phyloP scores from a whole-genome alignment of 2,888 invertebrate genomes.

The Eurois occulta region DNA sequence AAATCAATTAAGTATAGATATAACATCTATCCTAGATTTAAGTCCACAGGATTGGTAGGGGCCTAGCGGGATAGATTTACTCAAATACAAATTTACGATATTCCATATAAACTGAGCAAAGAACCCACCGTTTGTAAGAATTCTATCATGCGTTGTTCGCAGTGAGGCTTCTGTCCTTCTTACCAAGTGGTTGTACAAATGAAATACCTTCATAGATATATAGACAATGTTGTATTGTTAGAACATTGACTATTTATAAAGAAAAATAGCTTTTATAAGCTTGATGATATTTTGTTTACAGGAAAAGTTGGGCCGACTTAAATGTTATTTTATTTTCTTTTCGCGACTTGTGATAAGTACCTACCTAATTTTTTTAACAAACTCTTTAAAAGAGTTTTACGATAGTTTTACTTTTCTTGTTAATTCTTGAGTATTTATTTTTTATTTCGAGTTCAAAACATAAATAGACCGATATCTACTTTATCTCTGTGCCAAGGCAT shows the following conservation, averaged over 20 bases:
- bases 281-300: conserved; percentile 42
- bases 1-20: not conserved
- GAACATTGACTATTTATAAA: conserved; percentile 60
- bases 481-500: not conserved
- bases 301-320: conserved; percentile 21
- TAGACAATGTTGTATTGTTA: conserved; percentile 60
- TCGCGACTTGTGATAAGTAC: not conserved
- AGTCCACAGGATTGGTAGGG: not conserved
- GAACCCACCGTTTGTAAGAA: not conserved
- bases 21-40: not conserved
- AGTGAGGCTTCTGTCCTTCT: conserved; percentile 27
- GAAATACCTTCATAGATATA: conserved; percentile 54
- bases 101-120: not conserved
- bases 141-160: not conserved
- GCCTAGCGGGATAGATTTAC: not conserved
- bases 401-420: not conserved
- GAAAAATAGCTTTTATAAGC: conserved; percentile 42
- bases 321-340: conserved; percentile 16
- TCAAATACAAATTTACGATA: not conserved
- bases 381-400: not conserved
- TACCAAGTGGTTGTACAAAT: conserved; percentile 19
- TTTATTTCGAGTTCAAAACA: no score
- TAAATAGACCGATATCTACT: no score
- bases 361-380: not conserved
- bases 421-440: not conserved